These are phyloP conservation scores for Apostichopus leukothele DNA, from an alignment of 53 echinoderm and acorn worm genomes.

Conservation along the genomic window DNA sequence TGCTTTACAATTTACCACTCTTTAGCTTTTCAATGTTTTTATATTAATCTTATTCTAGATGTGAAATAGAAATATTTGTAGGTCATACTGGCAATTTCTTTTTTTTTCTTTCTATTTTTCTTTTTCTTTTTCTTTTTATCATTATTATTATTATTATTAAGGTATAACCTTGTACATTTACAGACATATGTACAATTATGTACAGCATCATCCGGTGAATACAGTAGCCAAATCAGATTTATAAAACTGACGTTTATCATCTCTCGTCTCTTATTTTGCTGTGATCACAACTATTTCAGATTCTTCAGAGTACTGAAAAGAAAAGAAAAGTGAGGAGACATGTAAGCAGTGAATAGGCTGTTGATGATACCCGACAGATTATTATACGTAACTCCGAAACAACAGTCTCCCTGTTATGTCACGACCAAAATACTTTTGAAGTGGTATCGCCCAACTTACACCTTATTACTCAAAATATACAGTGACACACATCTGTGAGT, in stretches of 20 bases:
- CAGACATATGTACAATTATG: constrained; percentile 47
- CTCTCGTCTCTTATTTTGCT: neutral
- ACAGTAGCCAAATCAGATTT: constrained; percentile 12
- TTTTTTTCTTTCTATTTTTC: neutral
- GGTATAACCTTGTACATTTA: constrained; percentile 47
- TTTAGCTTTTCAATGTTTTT: neutral
- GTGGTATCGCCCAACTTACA: too few species aligned
- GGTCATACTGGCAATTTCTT: constrained; percentile 25
- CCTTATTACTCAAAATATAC: too few species aligned
- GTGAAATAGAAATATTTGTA: constrained; percentile 44
- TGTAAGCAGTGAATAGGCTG: too few species aligned
- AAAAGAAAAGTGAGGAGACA: neutral
- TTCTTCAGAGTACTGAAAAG: constrained; percentile 15
- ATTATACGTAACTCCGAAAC: too few species aligned
- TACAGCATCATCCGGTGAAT: constrained; percentile 31
- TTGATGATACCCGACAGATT: too few species aligned
- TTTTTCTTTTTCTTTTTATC: neutral
- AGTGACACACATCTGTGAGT: too few species aligned
- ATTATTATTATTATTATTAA: neutral
- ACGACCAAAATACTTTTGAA: too few species aligned
- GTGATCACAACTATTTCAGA: constrained; percentile 30
- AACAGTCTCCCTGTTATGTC: too few species aligned
- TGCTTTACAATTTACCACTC: constrained; percentile 8
- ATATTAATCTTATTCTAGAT: constrained; percentile 27
- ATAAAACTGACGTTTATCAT: neutral